Percentiles rank a stretch among this genome's conserved stretches.
phyloP scores from a whole-genome alignment of 2,888 invertebrate species.

The Podabrus alpinus region DNA sequence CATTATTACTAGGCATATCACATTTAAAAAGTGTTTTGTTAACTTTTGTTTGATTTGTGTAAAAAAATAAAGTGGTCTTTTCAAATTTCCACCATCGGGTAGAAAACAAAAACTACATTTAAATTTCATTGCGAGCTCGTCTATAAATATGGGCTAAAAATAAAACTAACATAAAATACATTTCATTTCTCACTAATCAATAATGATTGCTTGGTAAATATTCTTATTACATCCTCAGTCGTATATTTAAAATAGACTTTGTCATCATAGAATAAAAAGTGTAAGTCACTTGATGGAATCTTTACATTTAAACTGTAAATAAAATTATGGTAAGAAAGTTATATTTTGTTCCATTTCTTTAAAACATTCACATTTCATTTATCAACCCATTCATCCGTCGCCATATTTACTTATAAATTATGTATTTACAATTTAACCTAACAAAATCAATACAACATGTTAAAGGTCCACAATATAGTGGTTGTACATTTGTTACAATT shows the following conservation, averaged over 20 bases:
- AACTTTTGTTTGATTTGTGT: neutral
- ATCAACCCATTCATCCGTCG: neutral
- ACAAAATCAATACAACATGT: conserved; percentile 15
- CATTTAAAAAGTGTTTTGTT: neutral
- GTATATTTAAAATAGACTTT: neutral
- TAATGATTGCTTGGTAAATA: neutral
- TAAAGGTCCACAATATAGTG: conserved; percentile 6
- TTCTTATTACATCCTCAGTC: neutral
- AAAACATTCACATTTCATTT: neutral
- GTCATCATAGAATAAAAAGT: neutral
- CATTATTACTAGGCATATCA: neutral
- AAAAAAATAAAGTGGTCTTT: neutral
- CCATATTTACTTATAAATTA: neutral
- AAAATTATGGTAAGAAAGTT: neutral
- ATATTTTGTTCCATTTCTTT: neutral
- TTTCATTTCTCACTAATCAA: neutral
- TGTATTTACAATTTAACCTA: conserved; percentile 20
- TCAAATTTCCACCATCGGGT: neutral
- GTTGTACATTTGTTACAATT: conserved; percentile 57
- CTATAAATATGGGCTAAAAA: neutral
- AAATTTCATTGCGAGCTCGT: neutral
- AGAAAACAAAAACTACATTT: neutral
- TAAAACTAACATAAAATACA: neutral
- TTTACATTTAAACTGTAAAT: neutral
- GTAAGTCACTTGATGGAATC: neutral